phyloP scores from a whole-genome alignment of 2,797 vertebrate genomes.

The Rhodeus uyekii region DNA sequence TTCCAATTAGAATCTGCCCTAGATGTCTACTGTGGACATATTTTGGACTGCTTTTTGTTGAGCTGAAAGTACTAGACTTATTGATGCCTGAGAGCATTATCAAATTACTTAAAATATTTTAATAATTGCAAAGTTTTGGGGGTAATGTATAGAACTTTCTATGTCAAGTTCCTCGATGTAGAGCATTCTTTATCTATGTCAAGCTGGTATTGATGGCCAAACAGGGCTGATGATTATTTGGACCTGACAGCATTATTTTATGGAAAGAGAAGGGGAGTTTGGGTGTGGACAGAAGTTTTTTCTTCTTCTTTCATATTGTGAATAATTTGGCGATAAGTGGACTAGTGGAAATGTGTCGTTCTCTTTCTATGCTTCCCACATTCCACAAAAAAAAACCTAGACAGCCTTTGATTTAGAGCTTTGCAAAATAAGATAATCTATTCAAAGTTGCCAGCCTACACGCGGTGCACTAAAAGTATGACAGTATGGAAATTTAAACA shows the following conservation, averaged over 20 bases:
- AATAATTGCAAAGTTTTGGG: not conserved
- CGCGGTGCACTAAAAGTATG: not conserved
- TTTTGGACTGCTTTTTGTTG: not conserved
- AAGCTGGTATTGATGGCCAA: not conserved
- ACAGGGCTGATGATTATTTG: not conserved
- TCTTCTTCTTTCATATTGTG: not conserved
- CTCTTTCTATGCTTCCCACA: not conserved
- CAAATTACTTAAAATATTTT: not conserved
- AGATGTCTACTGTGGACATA: not conserved
- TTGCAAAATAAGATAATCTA: not conserved
- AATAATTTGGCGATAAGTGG: not conserved
- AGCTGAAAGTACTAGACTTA: not conserved
- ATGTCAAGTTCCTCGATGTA: no score
- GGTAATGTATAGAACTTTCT: not conserved
- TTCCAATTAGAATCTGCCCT: no score
- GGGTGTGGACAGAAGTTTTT: not conserved
- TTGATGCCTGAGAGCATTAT: not conserved
- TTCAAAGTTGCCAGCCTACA: not conserved
- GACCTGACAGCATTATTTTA: not conserved
- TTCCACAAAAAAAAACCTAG: not conserved
- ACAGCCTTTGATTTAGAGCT: not conserved
- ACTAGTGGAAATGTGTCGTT: not conserved
- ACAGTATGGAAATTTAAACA: constrained; percentile 15
- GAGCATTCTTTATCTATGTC: not conserved
- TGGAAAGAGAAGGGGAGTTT: not conserved